Base-by-base conservation (phyloP, 2,797 vertebrate species). In the Lindbergichthys nudifrons region DNA sequence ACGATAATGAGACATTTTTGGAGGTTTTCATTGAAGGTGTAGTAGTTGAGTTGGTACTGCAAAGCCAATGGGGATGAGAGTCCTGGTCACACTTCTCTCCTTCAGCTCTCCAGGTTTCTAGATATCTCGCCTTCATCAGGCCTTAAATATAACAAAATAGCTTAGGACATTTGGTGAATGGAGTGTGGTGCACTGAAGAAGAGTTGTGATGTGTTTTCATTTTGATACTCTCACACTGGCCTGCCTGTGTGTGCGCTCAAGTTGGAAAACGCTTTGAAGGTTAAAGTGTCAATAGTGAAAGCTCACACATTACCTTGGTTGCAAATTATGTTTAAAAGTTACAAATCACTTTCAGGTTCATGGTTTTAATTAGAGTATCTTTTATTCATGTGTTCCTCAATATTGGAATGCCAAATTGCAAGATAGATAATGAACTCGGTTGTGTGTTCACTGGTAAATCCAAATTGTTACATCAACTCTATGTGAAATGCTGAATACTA, bases 401-500 rank as follows among this genome's bases (percentile, higher is more conserved):
- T 60, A 65, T 63, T 65, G 23, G 70, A 65, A 54, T 48, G 62
- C 50, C 21, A 67, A 66, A 79, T 73, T 79, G 26, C 64, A 69
- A 65, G 42, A 72, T 51, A 79, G 77, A 79, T 61, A 63, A 60
- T 69, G 39, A 77, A 78, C 32, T 63, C 19, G 1, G 60, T 57
- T 57, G 41, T 46, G 41, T 77, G 65, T 77, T 60, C 45, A 65
- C 56, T 67, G 80, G 64, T 79, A 23, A 81, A 75, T 53, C 72
- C 70, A 75, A 73, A 79, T 43, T 36, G 61, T 76, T 46, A 43
- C 23, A n/a, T 84, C 76, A 65, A 19, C 48, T 73, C 45, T 75
- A 73, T 87, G 67, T 81, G 67, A 70, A 88, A 81, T 80, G 76
- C 77, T 79, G 47, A 86, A 79, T 79, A 82, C 76, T 83, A 83